Conservation (phyloP, 2,888 invertebrate species). For the Labia minor region DNA sequence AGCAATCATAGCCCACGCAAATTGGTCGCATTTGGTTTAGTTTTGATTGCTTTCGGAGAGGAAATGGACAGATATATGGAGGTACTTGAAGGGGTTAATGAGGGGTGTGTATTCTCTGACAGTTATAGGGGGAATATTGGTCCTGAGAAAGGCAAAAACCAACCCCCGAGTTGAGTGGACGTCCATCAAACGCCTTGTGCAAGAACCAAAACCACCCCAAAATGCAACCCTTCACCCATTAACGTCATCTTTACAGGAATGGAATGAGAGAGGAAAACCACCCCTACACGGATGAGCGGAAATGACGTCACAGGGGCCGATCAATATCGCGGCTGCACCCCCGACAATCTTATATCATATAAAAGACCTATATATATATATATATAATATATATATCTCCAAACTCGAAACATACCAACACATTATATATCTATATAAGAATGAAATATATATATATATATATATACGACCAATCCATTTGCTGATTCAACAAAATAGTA, state of each 20-base stretch:
- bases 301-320: conserved; percentile 7
- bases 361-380: conserved; percentile 3
- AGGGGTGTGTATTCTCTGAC: conserved; percentile 2
- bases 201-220: conserved; percentile 13
- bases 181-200: conserved; percentile 7
- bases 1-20: too few relatives aligned
- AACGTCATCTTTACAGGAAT: not conserved
- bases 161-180: not conserved
- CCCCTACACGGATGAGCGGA: conserved; percentile 4
- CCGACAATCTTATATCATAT: conserved; percentile 9
- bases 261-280: not conserved
- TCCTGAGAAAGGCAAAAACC: not conserved
- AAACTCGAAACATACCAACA: not conserved
- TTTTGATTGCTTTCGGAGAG: not conserved
- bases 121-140: not conserved
- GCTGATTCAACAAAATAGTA: not conserved
- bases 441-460: not conserved
- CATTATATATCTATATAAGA: not conserved
- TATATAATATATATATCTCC: too few relatives aligned
- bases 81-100: not conserved
- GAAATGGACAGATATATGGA: not conserved
- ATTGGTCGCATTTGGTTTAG: too few relatives aligned
- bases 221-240: not conserved
- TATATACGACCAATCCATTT: not conserved
- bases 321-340: not conserved